These are phyloP conservation scores for Coracias cyanogaster DNA, from an alignment of 2,797 vertebrate species.

Conservation along the genomic window DNA sequence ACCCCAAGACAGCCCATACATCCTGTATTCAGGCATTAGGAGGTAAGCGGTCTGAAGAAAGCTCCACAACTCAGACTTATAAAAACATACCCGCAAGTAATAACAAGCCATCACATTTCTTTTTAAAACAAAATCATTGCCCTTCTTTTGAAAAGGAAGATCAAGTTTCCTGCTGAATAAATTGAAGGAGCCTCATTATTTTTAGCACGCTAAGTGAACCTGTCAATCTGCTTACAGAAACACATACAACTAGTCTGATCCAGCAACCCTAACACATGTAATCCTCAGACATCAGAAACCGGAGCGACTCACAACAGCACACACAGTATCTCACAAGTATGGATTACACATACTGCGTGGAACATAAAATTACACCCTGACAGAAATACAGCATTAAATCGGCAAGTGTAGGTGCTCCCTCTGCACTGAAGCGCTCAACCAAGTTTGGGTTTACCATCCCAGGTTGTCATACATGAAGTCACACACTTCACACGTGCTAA, in stretches of 20 bases:
- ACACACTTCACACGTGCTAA: not conserved
- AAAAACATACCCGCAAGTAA: not conserved
- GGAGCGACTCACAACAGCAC: not conserved
- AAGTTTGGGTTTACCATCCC: not conserved
- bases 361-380: not conserved
- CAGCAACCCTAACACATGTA: conserved; percentile 15
- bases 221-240: conserved; percentile 6
- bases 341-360: not conserved
- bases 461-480: not conserved
- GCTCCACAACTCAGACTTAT: not conserved
- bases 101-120: not conserved
- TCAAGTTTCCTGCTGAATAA: conserved; percentile 44
- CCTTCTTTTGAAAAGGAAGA: conserved; percentile 18
- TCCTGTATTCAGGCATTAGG: not conserved
- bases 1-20: not conserved
- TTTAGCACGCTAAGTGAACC: conserved; percentile 17
- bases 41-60: not conserved
- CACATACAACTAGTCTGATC: conserved; percentile 6
- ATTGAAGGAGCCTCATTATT: conserved; percentile 30
- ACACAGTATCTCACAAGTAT: not conserved
- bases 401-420: not conserved
- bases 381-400: not conserved
- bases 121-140: not conserved
- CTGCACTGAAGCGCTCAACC: not conserved
- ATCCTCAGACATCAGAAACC: not conserved